These are phyloP conservation scores for Drosophila flavopinicola DNA, from an alignment of 2,888 invertebrate species.

Conservation along the genomic window DNA sequence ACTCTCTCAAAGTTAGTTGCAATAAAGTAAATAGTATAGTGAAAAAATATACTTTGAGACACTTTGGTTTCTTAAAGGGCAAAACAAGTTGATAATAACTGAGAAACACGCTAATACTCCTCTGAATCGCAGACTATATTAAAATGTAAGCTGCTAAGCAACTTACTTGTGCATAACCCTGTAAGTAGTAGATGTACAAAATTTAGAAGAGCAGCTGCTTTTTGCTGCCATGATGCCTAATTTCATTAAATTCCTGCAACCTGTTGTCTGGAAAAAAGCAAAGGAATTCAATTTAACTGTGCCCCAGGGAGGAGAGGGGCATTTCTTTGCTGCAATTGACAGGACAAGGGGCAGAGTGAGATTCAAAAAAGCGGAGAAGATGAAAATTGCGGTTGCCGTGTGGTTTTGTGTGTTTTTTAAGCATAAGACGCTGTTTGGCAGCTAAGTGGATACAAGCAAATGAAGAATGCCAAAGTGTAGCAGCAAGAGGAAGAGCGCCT, in stretches of 20 bases:
- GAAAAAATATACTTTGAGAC: too few species aligned
- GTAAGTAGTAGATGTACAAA: slow-evolving; percentile 17
- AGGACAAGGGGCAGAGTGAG: neutral
- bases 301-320: slow-evolving; percentile 45
- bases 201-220: slow-evolving; percentile 26
- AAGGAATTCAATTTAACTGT: slow-evolving; percentile 71
- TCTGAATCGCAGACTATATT: slow-evolving; percentile 3
- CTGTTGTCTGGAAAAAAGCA: slow-evolving; percentile 58
- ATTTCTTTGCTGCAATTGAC: slow-evolving; percentile 64
- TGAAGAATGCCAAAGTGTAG: slow-evolving; percentile 40
- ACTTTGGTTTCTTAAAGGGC: neutral
- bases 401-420: slow-evolving; percentile 35
- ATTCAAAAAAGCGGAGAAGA: neutral
- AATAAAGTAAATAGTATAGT: too few species aligned
- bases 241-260: slow-evolving; percentile 74
- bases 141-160: slow-evolving; percentile 1
- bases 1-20: too few species aligned
- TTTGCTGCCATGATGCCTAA: slow-evolving; percentile 38
- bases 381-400: slow-evolving; percentile 32
- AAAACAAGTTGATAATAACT: neutral
- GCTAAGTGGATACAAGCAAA: slow-evolving; percentile 23
- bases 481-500: slow-evolving; percentile 4
- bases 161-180: slow-evolving; percentile 46
- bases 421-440: slow-evolving; percentile 4
- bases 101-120: neutral